These are phyloP conservation scores for Neotoxoptera formosana DNA, from an alignment of 1,140 invertebrate genomes.

Conservation along the genomic window DNA sequence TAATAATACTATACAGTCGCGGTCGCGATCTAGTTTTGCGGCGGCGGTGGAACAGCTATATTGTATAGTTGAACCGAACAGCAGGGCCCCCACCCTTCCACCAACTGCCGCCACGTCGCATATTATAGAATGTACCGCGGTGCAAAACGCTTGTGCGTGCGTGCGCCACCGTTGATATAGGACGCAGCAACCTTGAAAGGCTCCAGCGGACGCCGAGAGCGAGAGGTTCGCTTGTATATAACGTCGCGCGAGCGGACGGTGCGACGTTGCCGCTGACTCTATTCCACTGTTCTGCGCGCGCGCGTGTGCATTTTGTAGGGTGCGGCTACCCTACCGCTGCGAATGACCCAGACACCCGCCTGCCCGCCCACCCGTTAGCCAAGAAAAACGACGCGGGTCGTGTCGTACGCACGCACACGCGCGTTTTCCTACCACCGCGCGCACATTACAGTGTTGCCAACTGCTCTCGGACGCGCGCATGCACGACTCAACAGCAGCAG, in stretches of 20 bases:
- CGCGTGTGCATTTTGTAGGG: neutral
- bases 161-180: neutral
- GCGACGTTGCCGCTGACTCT: neutral
- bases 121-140: neutral
- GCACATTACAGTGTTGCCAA: neutral
- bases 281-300: neutral
- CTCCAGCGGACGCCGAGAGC: neutral
- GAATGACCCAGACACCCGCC: neutral
- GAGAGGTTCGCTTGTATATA: neutral
- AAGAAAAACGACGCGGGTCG: neutral
- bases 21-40: neutral
- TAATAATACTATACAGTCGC: neutral
- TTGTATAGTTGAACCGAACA: neutral
- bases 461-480: neutral
- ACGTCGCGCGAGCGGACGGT: neutral
- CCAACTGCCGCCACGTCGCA: neutral
- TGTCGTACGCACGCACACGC: neutral
- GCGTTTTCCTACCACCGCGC: neutral
- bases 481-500: neutral
- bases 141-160: neutral
- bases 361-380: neutral
- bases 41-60: neutral
- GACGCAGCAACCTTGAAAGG: neutral
- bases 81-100: neutral
- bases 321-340: constrained; percentile 21